Percentiles rank a stretch among this genome's conserved stretches.
Conservation (phyloP, 1,140 invertebrate genomes). For the Cotesia glomerata region DNA sequence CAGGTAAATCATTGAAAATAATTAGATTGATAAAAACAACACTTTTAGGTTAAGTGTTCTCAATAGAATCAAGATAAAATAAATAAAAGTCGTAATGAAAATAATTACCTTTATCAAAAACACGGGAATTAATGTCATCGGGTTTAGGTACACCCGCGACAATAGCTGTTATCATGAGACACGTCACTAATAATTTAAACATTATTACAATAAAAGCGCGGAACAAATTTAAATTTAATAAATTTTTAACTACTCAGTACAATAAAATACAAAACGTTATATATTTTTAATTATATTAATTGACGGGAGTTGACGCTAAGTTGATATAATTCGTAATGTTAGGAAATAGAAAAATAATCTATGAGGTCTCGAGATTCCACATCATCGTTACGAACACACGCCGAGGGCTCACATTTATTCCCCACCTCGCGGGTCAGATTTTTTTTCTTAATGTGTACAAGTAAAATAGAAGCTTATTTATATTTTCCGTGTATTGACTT, state of each 20-base stretch:
- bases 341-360: too few species aligned
- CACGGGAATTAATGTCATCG: slow-evolving; percentile 61
- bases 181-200: slow-evolving; percentile 27
- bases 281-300: not conserved
- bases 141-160: slow-evolving; percentile 68
- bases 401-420: too few species aligned
- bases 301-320: too few species aligned
- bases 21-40: not conserved
- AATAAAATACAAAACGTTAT: slow-evolving; percentile 8
- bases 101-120: slow-evolving; percentile 64
- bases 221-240: not conserved
- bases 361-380: too few species aligned
- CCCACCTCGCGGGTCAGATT: too few species aligned
- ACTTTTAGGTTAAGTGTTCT: not conserved
- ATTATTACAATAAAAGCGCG: not conserved
- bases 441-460: too few species aligned
- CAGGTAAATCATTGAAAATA: too few species aligned
- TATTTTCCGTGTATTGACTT: too few species aligned
- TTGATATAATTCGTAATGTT: too few species aligned
- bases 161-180: slow-evolving; percentile 37
- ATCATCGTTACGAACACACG: too few species aligned
- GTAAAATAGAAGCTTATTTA: too few species aligned
- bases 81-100: slow-evolving; percentile 1
- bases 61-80: not conserved
- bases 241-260: not conserved